Evolutionary conservation across 2,797 vertebrate species (phyloP).

Genomic region (Chromis chromis): DNA sequence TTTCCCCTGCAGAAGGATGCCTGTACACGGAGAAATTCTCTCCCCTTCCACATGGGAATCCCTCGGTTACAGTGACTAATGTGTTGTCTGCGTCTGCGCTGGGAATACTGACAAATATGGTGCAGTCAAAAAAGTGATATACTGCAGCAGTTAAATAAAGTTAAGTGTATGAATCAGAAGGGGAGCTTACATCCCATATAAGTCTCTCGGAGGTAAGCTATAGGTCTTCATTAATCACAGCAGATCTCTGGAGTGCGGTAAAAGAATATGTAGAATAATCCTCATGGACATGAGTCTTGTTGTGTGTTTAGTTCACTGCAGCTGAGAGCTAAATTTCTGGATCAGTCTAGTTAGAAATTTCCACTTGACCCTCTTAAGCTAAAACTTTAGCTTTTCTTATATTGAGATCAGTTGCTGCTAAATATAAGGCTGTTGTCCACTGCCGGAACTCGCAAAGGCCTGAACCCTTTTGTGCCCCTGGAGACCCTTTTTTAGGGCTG

Average conservation of each 20-base stretch:
- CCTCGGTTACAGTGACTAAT: constrained; percentile 73
- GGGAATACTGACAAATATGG: constrained; percentile 68
- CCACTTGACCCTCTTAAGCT: not conserved
- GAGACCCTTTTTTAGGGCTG: too few species aligned
- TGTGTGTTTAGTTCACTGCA: constrained; percentile 1
- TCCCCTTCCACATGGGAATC: constrained; percentile 69
- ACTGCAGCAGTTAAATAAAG: constrained; percentile 66
- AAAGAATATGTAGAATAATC: constrained; percentile 25
- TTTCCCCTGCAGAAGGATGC: constrained; percentile 40
- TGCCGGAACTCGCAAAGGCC: too few species aligned
- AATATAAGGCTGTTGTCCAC: not conserved
- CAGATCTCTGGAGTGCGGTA: constrained; percentile 25
- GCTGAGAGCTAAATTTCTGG: not conserved
- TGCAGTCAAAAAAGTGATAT: constrained; percentile 61
- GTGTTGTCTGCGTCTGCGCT: constrained; percentile 46
- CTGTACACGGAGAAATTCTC: constrained; percentile 53
- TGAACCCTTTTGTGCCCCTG: too few species aligned
- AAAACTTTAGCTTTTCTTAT: not conserved
- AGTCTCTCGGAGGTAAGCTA: constrained; percentile 27
- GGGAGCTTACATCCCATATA: constrained; percentile 27
- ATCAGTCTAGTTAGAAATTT: not conserved
- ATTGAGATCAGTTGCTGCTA: too few species aligned
- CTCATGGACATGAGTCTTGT: constrained; percentile 1
- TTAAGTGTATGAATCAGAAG: constrained; percentile 51
- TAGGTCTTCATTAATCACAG: constrained; percentile 59